A percentile compares a stretch with the other conserved stretches of the same genome.
Evolutionary conservation across 2,888 invertebrate genomes (phyloP).

Genomic region (Candidula unifasciata): DNA sequence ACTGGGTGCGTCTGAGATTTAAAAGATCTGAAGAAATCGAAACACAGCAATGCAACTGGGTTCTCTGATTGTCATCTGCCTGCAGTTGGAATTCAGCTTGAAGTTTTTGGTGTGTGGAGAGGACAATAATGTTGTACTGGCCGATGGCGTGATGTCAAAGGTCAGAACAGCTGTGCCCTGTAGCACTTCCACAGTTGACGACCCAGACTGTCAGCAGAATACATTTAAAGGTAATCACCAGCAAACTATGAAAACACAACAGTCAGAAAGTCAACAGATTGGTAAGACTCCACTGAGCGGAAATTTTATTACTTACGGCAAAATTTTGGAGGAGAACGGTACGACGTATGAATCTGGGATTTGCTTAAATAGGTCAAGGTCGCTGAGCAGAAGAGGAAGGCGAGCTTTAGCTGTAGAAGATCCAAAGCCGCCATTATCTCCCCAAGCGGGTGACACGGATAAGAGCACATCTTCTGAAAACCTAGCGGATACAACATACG

Average conservation of each 20-base stretch:
- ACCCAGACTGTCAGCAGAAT: not conserved
- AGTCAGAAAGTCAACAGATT: not conserved
- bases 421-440: not conserved
- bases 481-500: not conserved
- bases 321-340: not conserved
- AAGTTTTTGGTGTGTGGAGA: not conserved
- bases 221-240: not conserved
- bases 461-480: not conserved
- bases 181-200: not conserved
- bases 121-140: too few relatives aligned
- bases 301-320: not conserved
- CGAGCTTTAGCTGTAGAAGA: not conserved
- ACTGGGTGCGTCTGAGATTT: too few relatives aligned
- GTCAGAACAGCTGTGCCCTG: not conserved
- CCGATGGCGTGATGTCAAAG: not conserved
- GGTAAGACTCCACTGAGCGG: too few relatives aligned
- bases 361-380: not conserved
- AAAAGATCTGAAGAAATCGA: not conserved
- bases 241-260: not conserved
- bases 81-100: not conserved
- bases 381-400: not conserved
- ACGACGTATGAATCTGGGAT: not conserved
- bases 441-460: not conserved
- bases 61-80: not conserved
- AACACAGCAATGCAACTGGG: not conserved